These are phyloP conservation scores for Clarias macrocephalus DNA, from an alignment of 2,113 vertebrate genomes.

Conservation along the genomic window DNA sequence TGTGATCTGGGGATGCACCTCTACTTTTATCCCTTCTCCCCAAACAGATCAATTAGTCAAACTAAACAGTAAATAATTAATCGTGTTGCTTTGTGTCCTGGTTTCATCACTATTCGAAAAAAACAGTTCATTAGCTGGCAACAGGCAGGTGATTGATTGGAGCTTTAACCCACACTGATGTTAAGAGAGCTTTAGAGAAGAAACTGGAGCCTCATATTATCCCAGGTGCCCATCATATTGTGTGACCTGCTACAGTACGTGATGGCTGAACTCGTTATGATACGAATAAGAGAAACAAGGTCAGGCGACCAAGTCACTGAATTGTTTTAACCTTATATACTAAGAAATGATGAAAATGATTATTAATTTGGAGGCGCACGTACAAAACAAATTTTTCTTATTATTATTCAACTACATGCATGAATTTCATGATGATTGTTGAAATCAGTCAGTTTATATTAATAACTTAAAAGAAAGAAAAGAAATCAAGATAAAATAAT, in stretches of 20 bases:
- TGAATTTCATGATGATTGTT: background rate
- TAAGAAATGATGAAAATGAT: slow-evolving; percentile 69
- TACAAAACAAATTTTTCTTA: background rate
- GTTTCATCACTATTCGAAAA: slow-evolving; percentile 73
- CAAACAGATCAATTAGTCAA: slow-evolving; percentile 80
- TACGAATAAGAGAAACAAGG: slow-evolving; percentile 76
- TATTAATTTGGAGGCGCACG: background rate
- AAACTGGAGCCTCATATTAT: slow-evolving; percentile 65
- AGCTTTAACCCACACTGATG: slow-evolving; percentile 73
- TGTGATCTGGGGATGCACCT: slow-evolving; percentile 69
- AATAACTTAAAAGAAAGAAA: background rate
- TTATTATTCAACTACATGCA: background rate
- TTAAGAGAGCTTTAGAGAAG: slow-evolving; percentile 67
- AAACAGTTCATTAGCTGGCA: slow-evolving; percentile 74
- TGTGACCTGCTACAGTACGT: slow-evolving; percentile 56
- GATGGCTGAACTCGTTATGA: background rate
- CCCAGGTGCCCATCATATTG: slow-evolving; percentile 67
- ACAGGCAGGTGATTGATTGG: slow-evolving; percentile 69
- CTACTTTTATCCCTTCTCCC: slow-evolving; percentile 75
- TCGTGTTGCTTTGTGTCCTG: slow-evolving; percentile 75
- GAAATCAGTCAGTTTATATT: background rate
- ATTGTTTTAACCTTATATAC: slow-evolving; percentile 95
- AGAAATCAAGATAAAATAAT: background rate
- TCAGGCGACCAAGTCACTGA: slow-evolving; percentile 75
- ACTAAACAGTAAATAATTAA: slow-evolving; percentile 82